Evolutionary conservation across 2,888 invertebrate genomes (phyloP).

Genomic region (Tachina lurida): DNA sequence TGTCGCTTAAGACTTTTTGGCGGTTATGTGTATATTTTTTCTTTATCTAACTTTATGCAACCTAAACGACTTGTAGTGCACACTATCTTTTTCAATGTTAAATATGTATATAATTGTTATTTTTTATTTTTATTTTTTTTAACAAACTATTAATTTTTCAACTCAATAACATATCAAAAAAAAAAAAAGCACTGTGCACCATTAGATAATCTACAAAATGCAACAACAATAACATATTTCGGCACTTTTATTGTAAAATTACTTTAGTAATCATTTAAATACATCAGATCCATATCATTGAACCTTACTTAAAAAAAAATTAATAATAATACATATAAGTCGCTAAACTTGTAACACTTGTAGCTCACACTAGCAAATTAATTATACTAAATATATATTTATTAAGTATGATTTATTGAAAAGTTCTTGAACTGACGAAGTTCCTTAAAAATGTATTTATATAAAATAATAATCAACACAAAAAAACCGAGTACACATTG

Average conservation of each 20-base stretch:
- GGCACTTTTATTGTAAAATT: constrained; percentile 53
- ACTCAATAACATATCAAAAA: constrained; percentile 22
- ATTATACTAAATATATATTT: background rate
- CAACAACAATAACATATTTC: constrained; percentile 26
- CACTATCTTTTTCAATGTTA: constrained; percentile 49
- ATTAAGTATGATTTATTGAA: too few relatives aligned
- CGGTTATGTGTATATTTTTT: too few relatives aligned
- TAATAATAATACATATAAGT: background rate
- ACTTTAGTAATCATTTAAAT: constrained; percentile 46
- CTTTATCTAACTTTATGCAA: too few relatives aligned
- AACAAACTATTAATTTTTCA: constrained; percentile 13
- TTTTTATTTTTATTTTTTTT: background rate
- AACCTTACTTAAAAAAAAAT: constrained; percentile 15
- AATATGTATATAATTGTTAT: constrained; percentile 14
- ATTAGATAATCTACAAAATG: constrained; percentile 28
- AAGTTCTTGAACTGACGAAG: too few relatives aligned
- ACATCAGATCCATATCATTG: constrained; percentile 17
- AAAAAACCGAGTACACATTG: too few relatives aligned
- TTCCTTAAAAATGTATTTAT: too few relatives aligned
- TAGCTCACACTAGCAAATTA: background rate
- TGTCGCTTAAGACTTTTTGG: too few relatives aligned
- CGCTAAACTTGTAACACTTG: background rate
- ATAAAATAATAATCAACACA: too few relatives aligned
- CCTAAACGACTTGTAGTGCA: background rate
- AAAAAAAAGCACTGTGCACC: constrained; percentile 60